Evolutionary conservation across 2,113 vertebrate genomes (phyloP), one percentile per base, ranked within the genome.

Genomic region (Tyto alba): DNA sequence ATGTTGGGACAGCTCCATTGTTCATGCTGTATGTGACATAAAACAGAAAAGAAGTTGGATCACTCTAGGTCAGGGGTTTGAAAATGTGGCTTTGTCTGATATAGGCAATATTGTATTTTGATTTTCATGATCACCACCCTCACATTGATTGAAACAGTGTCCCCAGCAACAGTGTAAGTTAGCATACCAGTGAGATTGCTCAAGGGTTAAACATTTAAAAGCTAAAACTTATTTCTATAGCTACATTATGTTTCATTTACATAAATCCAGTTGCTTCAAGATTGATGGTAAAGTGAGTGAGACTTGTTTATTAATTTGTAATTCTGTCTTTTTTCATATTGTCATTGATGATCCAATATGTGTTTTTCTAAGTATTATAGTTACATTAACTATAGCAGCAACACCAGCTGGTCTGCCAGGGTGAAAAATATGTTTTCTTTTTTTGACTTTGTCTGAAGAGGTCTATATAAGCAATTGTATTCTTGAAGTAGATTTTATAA

Each of bases 401-500:
- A 95, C 88, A 73, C 85, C 94, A 91, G 88, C 95, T 97, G 90
- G 63, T 55, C 41, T 80, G 71, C 78, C 82, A 91, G 16, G 30
- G 50, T 91, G 88, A 95, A 96, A 96, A 95, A 94, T 94, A 76
- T 79, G 85, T 89, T 96, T 79, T 91, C 17, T 10, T 76, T 85
- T 90, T 77, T 88, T 74, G 74, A 9, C 55, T 95, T 90, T 89
- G 36, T 79, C 71, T 91, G 87, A 88, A 25, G 88, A 79, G 93
- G 41, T 47, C 71, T 91, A n/a, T 90, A 85, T 73, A 94, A 88
- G 45, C 81, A 88, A 90, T 88, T 85, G 85, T 90, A 77, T 88
- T 93, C 88, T 93, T 74, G 74, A 96, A 95, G 67, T 91, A 95
- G 91, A 95, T 94, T 95, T 91, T 36, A 4, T 85, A 93, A 85